Evolutionary conservation across 2,888 invertebrate genomes (phyloP).

Genomic region (Shargacucullia verbasci): DNA sequence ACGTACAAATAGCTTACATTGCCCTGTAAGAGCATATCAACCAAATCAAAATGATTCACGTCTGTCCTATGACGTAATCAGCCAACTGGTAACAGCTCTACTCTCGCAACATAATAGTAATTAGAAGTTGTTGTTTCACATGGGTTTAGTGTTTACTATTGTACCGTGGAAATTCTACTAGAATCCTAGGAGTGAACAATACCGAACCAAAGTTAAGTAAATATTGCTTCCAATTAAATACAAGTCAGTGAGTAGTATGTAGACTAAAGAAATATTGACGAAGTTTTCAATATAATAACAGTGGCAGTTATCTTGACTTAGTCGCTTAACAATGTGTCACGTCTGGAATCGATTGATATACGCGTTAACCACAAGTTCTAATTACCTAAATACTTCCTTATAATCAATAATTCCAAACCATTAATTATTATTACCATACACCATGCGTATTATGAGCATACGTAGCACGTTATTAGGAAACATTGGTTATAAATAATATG

Average conservation of each 20-base stretch:
- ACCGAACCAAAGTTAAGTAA: no score
- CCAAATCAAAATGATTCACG: slow-evolving; percentile 26
- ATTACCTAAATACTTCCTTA: neutral
- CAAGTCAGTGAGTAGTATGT: no score
- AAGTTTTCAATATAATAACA: no score
- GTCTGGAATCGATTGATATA: neutral
- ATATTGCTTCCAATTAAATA: no score
- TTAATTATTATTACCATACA: slow-evolving; percentile 37
- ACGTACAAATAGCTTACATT: slow-evolving; percentile 33
- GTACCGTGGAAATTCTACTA: no score
- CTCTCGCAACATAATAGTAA: slow-evolving; percentile 9
- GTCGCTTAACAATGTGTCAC: no score
- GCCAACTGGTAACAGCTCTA: slow-evolving; percentile 10
- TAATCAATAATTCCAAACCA: slow-evolving; percentile 33
- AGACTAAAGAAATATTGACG: no score
- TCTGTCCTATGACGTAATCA: slow-evolving; percentile 8
- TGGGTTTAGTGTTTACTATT: no score
- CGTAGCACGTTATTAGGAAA: slow-evolving; percentile 31
- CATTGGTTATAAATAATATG: slow-evolving; percentile 1
- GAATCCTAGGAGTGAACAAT: no score
- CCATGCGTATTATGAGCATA: slow-evolving; percentile 12
- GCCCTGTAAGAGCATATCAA: slow-evolving; percentile 21
- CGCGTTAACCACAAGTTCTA: neutral
- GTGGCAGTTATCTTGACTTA: no score
- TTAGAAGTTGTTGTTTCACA: slow-evolving; percentile 2